Percentiles rank a stretch among this genome's conserved stretches.
Conservation (phyloP, 2,113 vertebrate species). For the Andinoacara biseriatus region DNA sequence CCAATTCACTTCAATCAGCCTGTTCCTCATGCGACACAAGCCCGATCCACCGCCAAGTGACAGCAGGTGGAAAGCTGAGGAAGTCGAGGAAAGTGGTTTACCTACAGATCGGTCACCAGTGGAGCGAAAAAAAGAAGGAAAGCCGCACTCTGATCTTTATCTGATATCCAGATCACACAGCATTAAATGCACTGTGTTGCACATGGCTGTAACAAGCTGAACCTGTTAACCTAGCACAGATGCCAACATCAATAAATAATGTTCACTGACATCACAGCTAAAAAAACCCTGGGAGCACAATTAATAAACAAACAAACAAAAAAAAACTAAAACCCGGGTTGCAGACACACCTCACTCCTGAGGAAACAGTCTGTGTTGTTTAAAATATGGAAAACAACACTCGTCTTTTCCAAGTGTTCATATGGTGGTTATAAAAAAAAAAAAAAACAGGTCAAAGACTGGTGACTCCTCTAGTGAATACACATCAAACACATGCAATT, state of each 20-base stretch:
- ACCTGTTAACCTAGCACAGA: constrained; percentile 73
- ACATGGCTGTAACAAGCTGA: constrained; percentile 70
- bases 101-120: constrained; percentile 18
- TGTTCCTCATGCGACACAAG: constrained; percentile 40
- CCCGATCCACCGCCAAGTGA: constrained; percentile 39
- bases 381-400: constrained; percentile 59
- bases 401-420: constrained; percentile 57
- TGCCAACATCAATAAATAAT: constrained; percentile 61
- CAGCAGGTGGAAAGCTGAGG: constrained; percentile 70
- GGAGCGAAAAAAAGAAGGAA: constrained; percentile 30
- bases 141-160: constrained; percentile 43
- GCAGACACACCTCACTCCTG: constrained; percentile 57
- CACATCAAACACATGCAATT: constrained; percentile 69
- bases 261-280: constrained; percentile 27
- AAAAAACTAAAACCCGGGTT: constrained; percentile 44
- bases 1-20: constrained; percentile 43
- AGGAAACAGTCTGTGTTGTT: constrained; percentile 42
- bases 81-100: neutral
- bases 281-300: constrained; percentile 41
- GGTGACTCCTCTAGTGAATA: constrained; percentile 59
- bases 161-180: constrained; percentile 41
- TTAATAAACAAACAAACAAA: constrained; percentile 40
- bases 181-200: constrained; percentile 21
- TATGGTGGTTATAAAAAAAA: constrained; percentile 43
- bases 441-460: constrained; percentile 64